Evolutionary conservation across 2,888 invertebrate species (phyloP), one percentile per base, ranked within the genome.

Genomic region (Parascotia fuliginaria): DNA sequence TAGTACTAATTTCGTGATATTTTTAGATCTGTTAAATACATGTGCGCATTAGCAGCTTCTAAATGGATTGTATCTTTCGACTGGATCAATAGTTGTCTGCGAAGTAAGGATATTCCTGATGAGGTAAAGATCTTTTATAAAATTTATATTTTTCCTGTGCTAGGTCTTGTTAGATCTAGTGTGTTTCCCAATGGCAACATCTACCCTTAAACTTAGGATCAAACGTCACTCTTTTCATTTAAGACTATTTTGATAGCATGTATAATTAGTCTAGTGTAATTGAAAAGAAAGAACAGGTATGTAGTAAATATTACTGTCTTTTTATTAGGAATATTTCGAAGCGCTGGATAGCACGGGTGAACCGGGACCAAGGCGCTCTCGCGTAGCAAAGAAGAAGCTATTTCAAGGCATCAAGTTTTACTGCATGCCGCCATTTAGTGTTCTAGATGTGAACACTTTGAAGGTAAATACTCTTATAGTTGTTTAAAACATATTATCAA

Each of bases 1-100:
- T n/a, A n/a, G n/a, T 19, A 19, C 5, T 19, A 19, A 3, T 19
- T 19, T n/a, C n/a, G n/a, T n/a, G n/a, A 28, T 15, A 22, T 44
- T 61, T 73, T 34, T 74, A 92, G 92, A 55, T 85, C 92, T n/a
- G 85, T 93, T 9, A 94, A 94, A 64, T 94, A 88, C 67, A 87
- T 94, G 78, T 85, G 87, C 37, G 93, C 94, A 0, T 75, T 94
- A 32, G 93, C 94, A 7, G 86, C 92, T 0, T 93, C 93, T 0
- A 91, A 92, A 65, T 94, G 94, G 94, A 93, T 94, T 24, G 73
- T 94, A 9, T 86, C 89, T 3, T 92, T 85, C 66, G 83, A 85
- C n/a, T 94, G 94, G 94, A 85, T 93, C 3, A 76, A 82, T 29
- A 86, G 87, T 51, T 93, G 93, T 68, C 65, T 93, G 33, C 67